phyloP scores from a whole-genome alignment of 2,797 vertebrate genomes.

The Petrocephalus schoutedeni region DNA sequence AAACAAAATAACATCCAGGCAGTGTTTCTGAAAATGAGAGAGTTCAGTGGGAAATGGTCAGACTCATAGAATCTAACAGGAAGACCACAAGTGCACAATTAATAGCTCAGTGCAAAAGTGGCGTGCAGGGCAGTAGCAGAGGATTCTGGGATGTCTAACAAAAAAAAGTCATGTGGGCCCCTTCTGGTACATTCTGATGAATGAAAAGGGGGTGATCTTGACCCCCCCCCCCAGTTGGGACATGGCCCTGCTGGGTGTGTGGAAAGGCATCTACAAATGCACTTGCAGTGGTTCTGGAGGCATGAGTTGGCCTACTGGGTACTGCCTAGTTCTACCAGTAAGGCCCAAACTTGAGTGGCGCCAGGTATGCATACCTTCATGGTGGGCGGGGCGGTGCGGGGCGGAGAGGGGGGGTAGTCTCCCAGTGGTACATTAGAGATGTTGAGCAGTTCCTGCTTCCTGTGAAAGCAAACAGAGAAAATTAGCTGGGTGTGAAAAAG shows the following conservation, averaged over 20 bases:
- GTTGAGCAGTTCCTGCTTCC: constrained; percentile 91
- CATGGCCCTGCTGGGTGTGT: not conserved
- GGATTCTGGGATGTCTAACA: not conserved
- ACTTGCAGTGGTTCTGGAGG: not conserved
- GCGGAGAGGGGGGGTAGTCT: constrained; percentile 85
- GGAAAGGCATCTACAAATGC: not conserved
- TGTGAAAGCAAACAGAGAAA: constrained; percentile 52
- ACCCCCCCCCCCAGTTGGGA: not conserved
- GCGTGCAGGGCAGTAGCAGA: not conserved
- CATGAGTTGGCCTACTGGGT: not conserved
- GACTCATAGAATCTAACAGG: not conserved
- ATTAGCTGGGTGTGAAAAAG: not conserved
- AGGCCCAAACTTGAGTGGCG: not conserved
- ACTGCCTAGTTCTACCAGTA: not conserved
- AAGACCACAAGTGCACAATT: not conserved
- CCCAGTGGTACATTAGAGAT: constrained; percentile 71
- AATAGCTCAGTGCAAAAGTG: not conserved
- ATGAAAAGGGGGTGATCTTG: not conserved
- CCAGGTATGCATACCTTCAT: constrained; percentile 77
- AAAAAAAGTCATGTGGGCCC: not conserved
- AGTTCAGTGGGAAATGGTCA: not conserved
- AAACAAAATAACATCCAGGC: not conserved
- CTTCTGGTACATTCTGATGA: not conserved
- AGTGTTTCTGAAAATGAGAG: not conserved
- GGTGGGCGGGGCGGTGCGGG: constrained; percentile 82